Base-by-base conservation (phyloP, 1,140 invertebrate species). In the Trichonephila clavipes region DNA sequence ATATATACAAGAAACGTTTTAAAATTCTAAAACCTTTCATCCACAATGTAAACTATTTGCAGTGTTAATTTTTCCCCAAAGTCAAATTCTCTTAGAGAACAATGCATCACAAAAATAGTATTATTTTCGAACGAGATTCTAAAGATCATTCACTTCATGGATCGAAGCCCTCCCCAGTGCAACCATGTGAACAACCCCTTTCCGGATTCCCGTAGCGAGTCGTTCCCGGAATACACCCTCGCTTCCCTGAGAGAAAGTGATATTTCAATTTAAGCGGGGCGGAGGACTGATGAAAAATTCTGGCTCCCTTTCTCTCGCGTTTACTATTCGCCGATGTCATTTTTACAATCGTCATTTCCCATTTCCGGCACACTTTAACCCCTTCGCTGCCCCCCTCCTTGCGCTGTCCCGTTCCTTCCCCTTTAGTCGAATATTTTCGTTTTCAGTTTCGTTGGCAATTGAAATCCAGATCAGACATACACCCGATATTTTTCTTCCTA, bases 251-350 rank as follows among this genome's bases (percentile, higher is more conserved):
- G n/a, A 40, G 72, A 19, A 18, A 77, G 72, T 34, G 72, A 77
- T 77, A 77, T 77, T 77, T 77, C 72, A 77, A 77, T 77, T 77
- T 77, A 77, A 77, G 34, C 12, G 28, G 72, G 69, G 34, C 24
- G 28, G 24, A 12, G 72, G 72, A 77, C 72, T 77, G 72, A 77
- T 77, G 72, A 40, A 77, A 77, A 77, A 34, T 77, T 77, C 28
- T 16, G 72, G 14, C 24, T 77, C 28, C 72, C 18, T 77, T 77
- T 77, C 72, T 18, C 28, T 19, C 62, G 62, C 18, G 21, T 64
- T 21, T 21, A 64, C 62, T 6, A 40, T 28, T 40, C 72, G 3
- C 12, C 28, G 34, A 77, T 77, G 72, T 34, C 34, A 77, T 77
- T 77, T 77, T 77, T 77, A 77, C 72, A 77, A 77, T 77, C 28